A percentile compares a stretch with the other conserved stretches of the same genome.
Conservation (phyloP, 2,888 invertebrate species). For the Coecobrya sp. region DNA sequence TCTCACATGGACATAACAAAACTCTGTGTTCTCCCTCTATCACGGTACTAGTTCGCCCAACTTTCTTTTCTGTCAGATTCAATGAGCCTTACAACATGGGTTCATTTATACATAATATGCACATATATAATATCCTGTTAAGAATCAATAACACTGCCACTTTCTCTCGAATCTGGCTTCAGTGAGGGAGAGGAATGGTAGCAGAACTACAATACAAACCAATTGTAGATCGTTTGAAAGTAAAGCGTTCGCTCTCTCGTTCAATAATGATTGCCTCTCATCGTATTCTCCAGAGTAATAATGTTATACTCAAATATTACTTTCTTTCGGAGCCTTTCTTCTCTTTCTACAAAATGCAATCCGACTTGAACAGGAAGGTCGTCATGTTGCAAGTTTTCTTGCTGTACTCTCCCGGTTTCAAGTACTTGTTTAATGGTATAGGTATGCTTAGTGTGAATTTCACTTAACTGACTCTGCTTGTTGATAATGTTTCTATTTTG, state of each 20-base stretch:
- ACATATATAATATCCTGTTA: conserved; percentile 64
- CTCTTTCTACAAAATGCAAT: conserved; percentile 39
- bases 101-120: conserved; percentile 70
- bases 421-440: conserved; percentile 14
- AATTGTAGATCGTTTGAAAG: conserved; percentile 57
- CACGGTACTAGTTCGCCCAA: conserved; percentile 35
- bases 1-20: conserved; percentile 42
- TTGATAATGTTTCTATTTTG: conserved; percentile 73
- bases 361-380: conserved; percentile 61
- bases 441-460: conserved; percentile 60
- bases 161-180: conserved; percentile 4
- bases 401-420: not conserved
- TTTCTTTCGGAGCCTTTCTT: conserved; percentile 13
- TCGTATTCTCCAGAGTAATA: conserved; percentile 69
- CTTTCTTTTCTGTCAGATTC: conserved; percentile 55
- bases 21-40: not conserved
- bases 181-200: conserved; percentile 8
- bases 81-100: conserved; percentile 45
- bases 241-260: conserved; percentile 42
- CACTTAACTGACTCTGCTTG: conserved; percentile 63
- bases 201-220: conserved; percentile 32
- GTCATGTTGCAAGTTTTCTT: conserved; percentile 23
- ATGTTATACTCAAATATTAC: conserved; percentile 46
- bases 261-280: conserved; percentile 77
- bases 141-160: conserved; percentile 64